phyloP scores from a whole-genome alignment of 2,888 invertebrate species.

The Isotomurus palustris region DNA sequence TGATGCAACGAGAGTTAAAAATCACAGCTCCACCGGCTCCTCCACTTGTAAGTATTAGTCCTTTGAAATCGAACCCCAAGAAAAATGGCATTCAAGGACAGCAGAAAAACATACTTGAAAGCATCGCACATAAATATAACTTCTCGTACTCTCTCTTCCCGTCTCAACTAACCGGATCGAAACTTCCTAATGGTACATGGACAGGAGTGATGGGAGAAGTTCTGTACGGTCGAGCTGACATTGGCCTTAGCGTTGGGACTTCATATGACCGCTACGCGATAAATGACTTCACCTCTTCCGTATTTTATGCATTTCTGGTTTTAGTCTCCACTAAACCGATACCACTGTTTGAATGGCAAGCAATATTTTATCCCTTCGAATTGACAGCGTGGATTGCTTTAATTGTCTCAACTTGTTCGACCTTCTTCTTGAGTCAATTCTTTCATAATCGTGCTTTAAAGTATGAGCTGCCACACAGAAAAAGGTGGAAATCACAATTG shows the following conservation, averaged over 20 bases:
- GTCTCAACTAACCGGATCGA: slow-evolving; percentile 36
- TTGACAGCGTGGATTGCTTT: slow-evolving; percentile 31
- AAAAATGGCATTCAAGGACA: slow-evolving; percentile 37
- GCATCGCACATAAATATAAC: slow-evolving; percentile 30
- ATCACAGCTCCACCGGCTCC: slow-evolving; percentile 38
- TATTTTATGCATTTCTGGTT: slow-evolving; percentile 41
- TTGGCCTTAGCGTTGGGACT: slow-evolving; percentile 39
- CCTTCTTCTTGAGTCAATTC: slow-evolving; percentile 26
- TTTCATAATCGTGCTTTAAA: slow-evolving; percentile 29
- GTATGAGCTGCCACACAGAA: slow-evolving; percentile 15
- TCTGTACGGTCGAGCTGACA: slow-evolving; percentile 32
- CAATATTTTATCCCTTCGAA: slow-evolving; percentile 43
- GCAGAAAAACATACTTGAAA: slow-evolving; percentile 33
- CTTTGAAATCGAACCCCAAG: slow-evolving; percentile 21
- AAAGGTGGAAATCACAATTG: slow-evolving; percentile 8
- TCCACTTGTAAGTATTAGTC: slow-evolving; percentile 34
- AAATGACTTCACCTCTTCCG: slow-evolving; percentile 35
- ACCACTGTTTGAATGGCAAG: slow-evolving; percentile 41
- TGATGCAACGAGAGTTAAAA: slow-evolving; percentile 29
- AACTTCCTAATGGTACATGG: slow-evolving; percentile 37
- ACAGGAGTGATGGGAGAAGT: slow-evolving; percentile 44
- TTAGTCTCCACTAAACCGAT: slow-evolving; percentile 41
- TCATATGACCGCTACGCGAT: slow-evolving; percentile 35
- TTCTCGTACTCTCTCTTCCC: slow-evolving; percentile 32
- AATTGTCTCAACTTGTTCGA: slow-evolving; percentile 17